Evolutionary conservation across 2,797 vertebrate genomes (phyloP), one percentile per base, ranked within the genome.

Genomic region (Percopsis omiscomaycus): DNA sequence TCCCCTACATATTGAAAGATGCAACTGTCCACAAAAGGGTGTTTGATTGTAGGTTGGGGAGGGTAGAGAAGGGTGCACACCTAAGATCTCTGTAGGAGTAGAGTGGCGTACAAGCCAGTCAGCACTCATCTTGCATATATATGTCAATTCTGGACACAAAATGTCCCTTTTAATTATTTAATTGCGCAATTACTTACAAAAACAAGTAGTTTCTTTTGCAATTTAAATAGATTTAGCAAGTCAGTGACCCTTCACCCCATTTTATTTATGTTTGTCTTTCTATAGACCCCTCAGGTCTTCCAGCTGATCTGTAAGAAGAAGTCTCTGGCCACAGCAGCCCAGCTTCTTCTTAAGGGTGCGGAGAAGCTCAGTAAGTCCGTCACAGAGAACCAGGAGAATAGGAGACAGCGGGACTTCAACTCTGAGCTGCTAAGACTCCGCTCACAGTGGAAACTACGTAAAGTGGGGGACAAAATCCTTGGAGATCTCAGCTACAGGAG

Each of bases 401-500:
- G 96, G 61, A 84, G 97, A 12, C 98, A 98, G 83, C 89, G 96
- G 68, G 98, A 99, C 86, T 99, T 99, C 79, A 99, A 98, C 80
- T 95, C 96, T 0, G 97, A 99, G 67, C 92, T 99, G 52, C 89
- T 99, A 61, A 85, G 96, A 1, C 85, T 99, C 13, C 93, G 96
- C 22, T 97, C 98, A 0, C 98, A 98, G 77, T 99, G 98, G 98
- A 99, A 99, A 67, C 91, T 99, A 10, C 95, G 97, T 65, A 98
- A 98, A 91, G 94, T 98, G 3, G 96, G 98, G 62, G 97, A 99
- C 87, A 99, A 99, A 91, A 98, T 99, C 79, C 93, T 99, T 42
- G 97, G 98, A 0, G 98, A 99, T 77, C 92, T 99, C 69, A 99
- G 97, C 88, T 99, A 98, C 88, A 92, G 96, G 78, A 99, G 98